These are phyloP conservation scores for Stegodyphus mimosarum DNA, from an alignment of 1,140 invertebrate species.

Conservation along the genomic window DNA sequence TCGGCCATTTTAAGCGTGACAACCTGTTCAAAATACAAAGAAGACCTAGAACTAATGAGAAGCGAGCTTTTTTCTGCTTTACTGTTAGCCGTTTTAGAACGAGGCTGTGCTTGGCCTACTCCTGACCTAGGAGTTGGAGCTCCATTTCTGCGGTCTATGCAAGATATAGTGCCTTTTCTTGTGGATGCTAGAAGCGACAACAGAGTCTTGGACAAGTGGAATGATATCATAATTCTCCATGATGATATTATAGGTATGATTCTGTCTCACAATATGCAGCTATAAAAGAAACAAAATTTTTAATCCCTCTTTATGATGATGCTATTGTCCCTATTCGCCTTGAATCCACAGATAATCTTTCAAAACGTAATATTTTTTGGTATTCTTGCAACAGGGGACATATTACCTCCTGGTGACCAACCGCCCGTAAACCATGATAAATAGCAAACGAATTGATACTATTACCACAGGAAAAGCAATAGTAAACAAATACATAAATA, in stretches of 20 bases:
- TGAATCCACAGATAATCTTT: too few relatives aligned
- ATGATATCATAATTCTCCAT: conserved; percentile 61
- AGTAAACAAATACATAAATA: too few relatives aligned
- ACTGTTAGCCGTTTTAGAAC: conserved; percentile 38
- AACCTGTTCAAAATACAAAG: conserved; percentile 12
- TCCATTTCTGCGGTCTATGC: conserved; percentile 42
- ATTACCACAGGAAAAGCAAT: too few relatives aligned
- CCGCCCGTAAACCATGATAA: too few relatives aligned
- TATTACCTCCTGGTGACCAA: too few relatives aligned
- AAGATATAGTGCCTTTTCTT: conserved; percentile 57
- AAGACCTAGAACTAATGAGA: conserved; percentile 3
- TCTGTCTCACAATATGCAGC: not conserved
- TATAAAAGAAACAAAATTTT: too few relatives aligned
- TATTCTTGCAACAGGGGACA: too few relatives aligned
- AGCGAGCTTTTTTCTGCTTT: conserved; percentile 35
- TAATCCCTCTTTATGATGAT: too few relatives aligned
- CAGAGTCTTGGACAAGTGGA: conserved; percentile 59
- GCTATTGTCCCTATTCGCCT: too few relatives aligned
- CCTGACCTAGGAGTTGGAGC: conserved; percentile 50
- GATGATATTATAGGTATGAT: conserved; percentile 57
- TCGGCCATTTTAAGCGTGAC: conserved; percentile 26
- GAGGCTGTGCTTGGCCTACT: conserved; percentile 53
- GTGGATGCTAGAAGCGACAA: conserved; percentile 58
- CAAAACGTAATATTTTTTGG: too few relatives aligned
- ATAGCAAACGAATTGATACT: too few relatives aligned